Base-by-base conservation (phyloP, 2,113 vertebrate species). In the Saguinus imperator region DNA sequence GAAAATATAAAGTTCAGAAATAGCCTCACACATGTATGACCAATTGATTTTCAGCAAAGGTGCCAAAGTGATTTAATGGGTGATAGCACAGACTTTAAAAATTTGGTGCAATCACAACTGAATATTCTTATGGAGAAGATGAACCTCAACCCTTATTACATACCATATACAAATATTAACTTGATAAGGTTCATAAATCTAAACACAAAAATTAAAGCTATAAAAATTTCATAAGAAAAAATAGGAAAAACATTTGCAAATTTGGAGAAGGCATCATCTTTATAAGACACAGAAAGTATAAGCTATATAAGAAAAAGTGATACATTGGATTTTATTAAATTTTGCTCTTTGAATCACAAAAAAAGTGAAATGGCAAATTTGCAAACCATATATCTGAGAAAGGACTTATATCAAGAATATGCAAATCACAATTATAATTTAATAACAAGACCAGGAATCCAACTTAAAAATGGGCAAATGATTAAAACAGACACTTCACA, bases 161-260 rank as follows among this genome's bases (percentile, higher is more conserved):
- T 2, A 68, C 5, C 37, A 64, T 37, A 64, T n/a, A 76, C 9
- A 95, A 77, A 89, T 86, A 80, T 66, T 87, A 91, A 85, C 37
- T 80, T 92, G 40, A 73, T 76, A 70, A 81, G 58, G 37, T 57
- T 52, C n/a, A 77, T 87, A 90, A 37, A 76, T 50, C 7, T 84
- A 96, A 92, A 75, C 40, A 92, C 32, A 86, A 94, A 95, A 86
- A n/a, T 27, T 75, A 29, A 89, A 95, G 75, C 14, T 94, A 25
- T 48, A 82, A 66, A 87, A 79, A 37, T 48, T 89, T 92, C 13
- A 81, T 21, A 80, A 88, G 58, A 86, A 90, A 95, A 80, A 84
- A 55, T 13, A 83, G 40, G 27, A 45, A 70, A 91, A 77, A 23
- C 86, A 94, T 35, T 87, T 95, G 23, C 35, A 92, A 92, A 87